These are phyloP conservation scores for Tipula unca DNA, from an alignment of 2,888 invertebrate genomes.

Conservation along the genomic window DNA sequence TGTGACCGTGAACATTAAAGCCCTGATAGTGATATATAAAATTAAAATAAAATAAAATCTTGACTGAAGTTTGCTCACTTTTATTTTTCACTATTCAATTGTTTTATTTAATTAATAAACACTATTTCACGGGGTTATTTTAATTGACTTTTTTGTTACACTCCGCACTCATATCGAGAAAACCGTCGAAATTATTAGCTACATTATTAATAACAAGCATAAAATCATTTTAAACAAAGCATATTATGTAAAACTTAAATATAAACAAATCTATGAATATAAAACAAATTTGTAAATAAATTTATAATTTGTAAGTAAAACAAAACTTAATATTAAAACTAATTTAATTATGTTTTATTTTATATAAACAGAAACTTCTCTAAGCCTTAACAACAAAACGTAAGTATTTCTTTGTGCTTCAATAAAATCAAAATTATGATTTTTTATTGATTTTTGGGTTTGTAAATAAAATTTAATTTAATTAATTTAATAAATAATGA, in stretches of 20 bases:
- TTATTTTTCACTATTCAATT: not conserved
- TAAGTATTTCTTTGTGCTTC: not conserved
- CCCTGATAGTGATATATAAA: not conserved
- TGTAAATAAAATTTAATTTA: not conserved
- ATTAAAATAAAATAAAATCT: not conserved
- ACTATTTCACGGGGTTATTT: not conserved
- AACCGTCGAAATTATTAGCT: too few relatives aligned
- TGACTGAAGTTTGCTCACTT: not conserved
- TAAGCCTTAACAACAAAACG: too few relatives aligned
- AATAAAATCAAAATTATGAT: too few relatives aligned
- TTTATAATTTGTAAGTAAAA: conserved; percentile 1
- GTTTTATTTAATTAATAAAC: not conserved
- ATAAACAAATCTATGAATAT: not conserved
- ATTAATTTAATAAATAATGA: too few relatives aligned
- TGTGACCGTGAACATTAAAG: not conserved
- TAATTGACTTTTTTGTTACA: not conserved
- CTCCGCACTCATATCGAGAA: not conserved
- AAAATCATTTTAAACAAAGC: not conserved
- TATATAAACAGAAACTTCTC: not conserved
- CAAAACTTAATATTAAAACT: not conserved
- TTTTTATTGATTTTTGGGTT: not conserved
- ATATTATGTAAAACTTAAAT: not conserved
- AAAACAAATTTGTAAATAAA: not conserved
- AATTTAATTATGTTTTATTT: not conserved
- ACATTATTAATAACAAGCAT: too few relatives aligned